These are phyloP conservation scores for Cantharis rustica DNA, from an alignment of 2,888 invertebrate species.

Conservation along the genomic window DNA sequence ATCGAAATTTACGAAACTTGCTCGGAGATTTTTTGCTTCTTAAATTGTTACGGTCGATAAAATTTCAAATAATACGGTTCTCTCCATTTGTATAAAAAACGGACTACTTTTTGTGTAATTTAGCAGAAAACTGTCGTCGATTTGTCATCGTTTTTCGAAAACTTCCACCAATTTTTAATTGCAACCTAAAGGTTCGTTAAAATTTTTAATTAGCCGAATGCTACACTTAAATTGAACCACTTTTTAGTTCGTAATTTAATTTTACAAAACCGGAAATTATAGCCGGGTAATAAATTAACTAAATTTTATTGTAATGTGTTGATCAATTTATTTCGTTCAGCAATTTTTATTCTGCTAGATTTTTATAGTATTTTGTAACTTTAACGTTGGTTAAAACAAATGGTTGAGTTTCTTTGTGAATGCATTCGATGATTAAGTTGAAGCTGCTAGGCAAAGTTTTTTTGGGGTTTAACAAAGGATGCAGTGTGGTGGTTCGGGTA, in stretches of 20 bases:
- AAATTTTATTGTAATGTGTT: not conserved
- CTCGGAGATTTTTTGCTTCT: not conserved
- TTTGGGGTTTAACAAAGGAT: conserved; percentile 27
- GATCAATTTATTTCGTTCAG: not conserved
- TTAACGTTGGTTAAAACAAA: conserved; percentile 10
- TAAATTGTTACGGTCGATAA: not conserved
- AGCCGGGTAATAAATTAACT: not conserved
- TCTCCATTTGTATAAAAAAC: not conserved
- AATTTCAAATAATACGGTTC: not conserved
- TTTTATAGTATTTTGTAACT: not conserved
- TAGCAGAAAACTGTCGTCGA: not conserved
- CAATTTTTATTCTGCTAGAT: not conserved
- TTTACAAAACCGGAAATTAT: not conserved
- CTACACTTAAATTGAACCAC: not conserved
- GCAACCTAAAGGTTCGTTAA: not conserved
- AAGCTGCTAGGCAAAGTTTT: conserved; percentile 24
- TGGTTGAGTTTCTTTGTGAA: conserved; percentile 19
- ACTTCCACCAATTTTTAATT: not conserved
- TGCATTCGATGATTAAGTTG: conserved; percentile 43
- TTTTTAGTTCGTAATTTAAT: not conserved
- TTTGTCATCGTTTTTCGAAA: not conserved
- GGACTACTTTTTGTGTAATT: not conserved
- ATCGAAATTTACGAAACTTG: not conserved
- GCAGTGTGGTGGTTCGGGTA: conserved; percentile 35
- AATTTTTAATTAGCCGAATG: not conserved